A percentile compares a stretch with the other conserved stretches of the same genome.
Evolutionary conservation across 2,113 vertebrate species (phyloP).

Genomic region (Daphoenositta chrysoptera): DNA sequence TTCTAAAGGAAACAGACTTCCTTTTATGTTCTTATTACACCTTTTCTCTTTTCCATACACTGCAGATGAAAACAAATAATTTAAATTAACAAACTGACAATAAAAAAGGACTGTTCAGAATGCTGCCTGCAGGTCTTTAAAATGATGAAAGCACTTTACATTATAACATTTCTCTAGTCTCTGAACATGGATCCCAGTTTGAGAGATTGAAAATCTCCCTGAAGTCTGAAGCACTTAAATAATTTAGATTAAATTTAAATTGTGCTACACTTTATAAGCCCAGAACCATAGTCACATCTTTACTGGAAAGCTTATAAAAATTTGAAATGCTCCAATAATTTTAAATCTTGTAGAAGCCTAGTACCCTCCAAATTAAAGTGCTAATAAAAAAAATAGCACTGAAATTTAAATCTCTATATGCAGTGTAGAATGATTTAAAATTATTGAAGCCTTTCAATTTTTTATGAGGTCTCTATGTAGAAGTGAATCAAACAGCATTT

Average conservation of each 20-base stretch:
- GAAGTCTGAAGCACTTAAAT: constrained; percentile 71
- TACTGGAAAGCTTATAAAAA: constrained; percentile 77
- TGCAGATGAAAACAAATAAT: constrained; percentile 60
- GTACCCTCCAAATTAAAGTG: constrained; percentile 72
- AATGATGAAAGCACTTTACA: constrained; percentile 39
- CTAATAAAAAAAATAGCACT: constrained; percentile 74
- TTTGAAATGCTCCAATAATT: constrained; percentile 78
- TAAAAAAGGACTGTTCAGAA: background rate
- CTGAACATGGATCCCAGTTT: constrained; percentile 52
- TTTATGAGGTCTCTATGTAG: constrained; percentile 64
- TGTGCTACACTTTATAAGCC: constrained; percentile 66
- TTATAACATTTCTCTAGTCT: constrained; percentile 46
- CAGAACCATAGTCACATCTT: constrained; percentile 64
- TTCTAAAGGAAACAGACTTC: background rate
- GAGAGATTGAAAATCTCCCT: constrained; percentile 66
- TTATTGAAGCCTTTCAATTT: constrained; percentile 73
- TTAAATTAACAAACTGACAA: constrained; percentile 64
- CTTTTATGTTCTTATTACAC: background rate
- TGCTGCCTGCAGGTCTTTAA: constrained; percentile 24
- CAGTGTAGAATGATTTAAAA: constrained; percentile 70
- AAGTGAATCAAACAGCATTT: constrained; percentile 60
- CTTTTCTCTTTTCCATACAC: background rate
- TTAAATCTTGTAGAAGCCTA: constrained; percentile 74
- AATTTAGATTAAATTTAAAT: constrained; percentile 78
- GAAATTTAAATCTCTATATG: constrained; percentile 72